Conservation (phyloP, 2,888 invertebrate species). For the Trichogramma dendrolimi region DNA sequence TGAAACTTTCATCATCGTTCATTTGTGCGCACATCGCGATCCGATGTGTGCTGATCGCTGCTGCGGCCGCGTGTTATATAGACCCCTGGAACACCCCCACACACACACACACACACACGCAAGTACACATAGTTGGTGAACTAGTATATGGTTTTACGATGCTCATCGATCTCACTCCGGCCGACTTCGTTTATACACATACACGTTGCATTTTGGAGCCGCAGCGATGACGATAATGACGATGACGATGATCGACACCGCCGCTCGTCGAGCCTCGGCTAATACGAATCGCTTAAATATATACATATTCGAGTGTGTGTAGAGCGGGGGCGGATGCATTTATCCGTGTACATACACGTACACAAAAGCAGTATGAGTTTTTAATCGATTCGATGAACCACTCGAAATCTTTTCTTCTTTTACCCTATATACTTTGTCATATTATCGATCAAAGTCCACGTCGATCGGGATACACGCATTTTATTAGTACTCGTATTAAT, state of each 20-base stretch:
- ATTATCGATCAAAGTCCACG: too few species aligned
- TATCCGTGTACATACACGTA: too few species aligned
- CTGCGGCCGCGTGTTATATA: too few species aligned
- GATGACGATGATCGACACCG: background rate
- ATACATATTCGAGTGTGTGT: too few species aligned
- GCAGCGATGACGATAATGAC: too few species aligned
- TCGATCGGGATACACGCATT: too few species aligned
- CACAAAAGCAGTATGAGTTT: conserved; percentile 24
- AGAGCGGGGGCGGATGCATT: background rate
- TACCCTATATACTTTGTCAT: too few species aligned
- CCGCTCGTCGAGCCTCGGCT: background rate
- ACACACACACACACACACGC: background rate
- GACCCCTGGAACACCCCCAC: too few species aligned
- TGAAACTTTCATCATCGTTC: conserved; percentile 29
- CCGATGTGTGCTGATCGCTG: background rate
- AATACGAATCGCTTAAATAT: too few species aligned
- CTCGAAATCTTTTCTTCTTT: background rate
- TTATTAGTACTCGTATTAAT: too few species aligned
- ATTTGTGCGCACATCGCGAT: conserved; percentile 20
- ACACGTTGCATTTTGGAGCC: conserved; percentile 18
- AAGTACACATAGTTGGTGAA: background rate
- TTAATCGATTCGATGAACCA: conserved; percentile 20
- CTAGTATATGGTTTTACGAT: conserved; percentile 15
- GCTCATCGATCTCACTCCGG: conserved; percentile 26
- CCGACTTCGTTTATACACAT: conserved; percentile 21